These are phyloP conservation scores for Oikopleura albicans DNA, from an alignment of 23 tunicate species.

Conservation along the genomic window DNA sequence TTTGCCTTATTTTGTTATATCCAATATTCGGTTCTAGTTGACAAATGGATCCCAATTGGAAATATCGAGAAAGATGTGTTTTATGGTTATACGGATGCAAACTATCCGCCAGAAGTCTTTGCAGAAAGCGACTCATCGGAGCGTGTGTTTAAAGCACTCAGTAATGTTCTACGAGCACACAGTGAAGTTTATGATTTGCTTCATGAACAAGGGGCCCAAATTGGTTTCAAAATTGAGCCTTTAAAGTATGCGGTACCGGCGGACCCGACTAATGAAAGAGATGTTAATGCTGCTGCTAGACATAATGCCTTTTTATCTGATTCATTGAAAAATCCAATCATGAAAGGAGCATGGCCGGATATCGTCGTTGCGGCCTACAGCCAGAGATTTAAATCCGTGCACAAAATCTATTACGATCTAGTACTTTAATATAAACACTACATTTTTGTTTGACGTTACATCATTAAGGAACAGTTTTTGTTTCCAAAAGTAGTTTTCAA, in stretches of 20 bases:
- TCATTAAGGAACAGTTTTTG: too few species aligned
- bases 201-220: not conserved
- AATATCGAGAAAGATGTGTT: not conserved
- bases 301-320: not conserved
- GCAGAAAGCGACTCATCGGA: not conserved
- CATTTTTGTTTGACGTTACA: too few species aligned
- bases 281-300: not conserved
- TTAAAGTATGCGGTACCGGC: not conserved
- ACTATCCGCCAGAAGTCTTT: not conserved
- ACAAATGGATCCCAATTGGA: not conserved
- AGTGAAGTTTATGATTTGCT: not conserved
- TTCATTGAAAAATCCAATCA: not conserved
- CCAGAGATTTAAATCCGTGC: too few species aligned
- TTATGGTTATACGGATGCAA: not conserved
- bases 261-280: not conserved
- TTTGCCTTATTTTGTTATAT: too few species aligned
- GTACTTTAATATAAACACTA: too few species aligned
- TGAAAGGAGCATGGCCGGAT: conserved; percentile 1
- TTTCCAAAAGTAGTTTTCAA: too few species aligned
- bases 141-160: not conserved
- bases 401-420: too few species aligned
- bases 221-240: not conserved
- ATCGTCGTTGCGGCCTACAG: not conserved
- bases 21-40: not conserved
- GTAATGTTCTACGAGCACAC: not conserved